phyloP scores from a whole-genome alignment of 2,113 vertebrate species.

The Lophura nycthemera region DNA sequence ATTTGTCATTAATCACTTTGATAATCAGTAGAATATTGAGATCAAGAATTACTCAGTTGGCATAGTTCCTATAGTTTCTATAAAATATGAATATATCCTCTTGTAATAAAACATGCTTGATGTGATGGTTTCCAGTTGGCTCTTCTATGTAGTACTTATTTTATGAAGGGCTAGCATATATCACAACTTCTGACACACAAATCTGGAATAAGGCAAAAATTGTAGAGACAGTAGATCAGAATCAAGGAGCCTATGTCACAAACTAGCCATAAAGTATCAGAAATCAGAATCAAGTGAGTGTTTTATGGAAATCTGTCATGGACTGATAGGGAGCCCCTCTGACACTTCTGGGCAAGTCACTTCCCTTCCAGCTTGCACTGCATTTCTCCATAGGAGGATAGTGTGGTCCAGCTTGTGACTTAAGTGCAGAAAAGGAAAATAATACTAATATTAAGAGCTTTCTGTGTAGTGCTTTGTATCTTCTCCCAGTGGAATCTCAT shows the following conservation, averaged over 20 bases:
- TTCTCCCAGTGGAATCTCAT: neutral
- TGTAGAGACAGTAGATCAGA: conserved; percentile 45
- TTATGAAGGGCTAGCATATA: conserved; percentile 61
- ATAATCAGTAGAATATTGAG: conserved; percentile 24
- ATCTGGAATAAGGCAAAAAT: conserved; percentile 59
- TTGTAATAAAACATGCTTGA: conserved; percentile 61
- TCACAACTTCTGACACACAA: conserved; percentile 64
- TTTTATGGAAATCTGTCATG: neutral
- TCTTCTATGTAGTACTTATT: conserved; percentile 53
- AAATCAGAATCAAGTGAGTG: neutral
- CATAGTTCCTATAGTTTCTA: conserved; percentile 24
- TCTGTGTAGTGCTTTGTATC: neutral
- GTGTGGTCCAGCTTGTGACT: neutral
- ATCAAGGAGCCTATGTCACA: neutral
- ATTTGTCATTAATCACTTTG: conserved; percentile 42
- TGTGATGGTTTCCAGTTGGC: conserved; percentile 64
- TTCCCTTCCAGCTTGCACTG: neutral
- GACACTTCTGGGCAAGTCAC: neutral
- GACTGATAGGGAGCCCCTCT: neutral
- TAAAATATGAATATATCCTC: conserved; percentile 50
- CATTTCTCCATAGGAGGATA: neutral
- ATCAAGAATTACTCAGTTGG: conserved; percentile 50
- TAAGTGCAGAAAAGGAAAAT: neutral
- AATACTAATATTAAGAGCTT: neutral
- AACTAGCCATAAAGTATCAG: conserved; percentile 39